These are phyloP conservation scores for Phalacrocorax carbo DNA, from an alignment of 2,113 vertebrate genomes.

Conservation along the genomic window DNA sequence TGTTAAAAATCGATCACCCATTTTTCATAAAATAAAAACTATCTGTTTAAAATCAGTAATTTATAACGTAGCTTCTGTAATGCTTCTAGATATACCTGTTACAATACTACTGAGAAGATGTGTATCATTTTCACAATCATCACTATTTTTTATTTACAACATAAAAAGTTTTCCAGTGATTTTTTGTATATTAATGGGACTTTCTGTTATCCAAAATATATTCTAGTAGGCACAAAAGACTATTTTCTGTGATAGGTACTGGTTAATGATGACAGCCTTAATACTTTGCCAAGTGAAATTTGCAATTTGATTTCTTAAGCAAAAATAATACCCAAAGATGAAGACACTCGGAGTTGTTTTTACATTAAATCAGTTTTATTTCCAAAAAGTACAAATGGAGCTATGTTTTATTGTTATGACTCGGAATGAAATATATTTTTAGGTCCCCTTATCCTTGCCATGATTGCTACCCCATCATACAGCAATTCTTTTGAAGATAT, in stretches of 20 bases:
- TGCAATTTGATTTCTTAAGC: slow-evolving; percentile 54
- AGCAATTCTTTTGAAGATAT: slow-evolving; percentile 62
- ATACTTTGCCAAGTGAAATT: slow-evolving; percentile 32
- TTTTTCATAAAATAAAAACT: background rate
- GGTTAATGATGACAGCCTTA: slow-evolving; percentile 49
- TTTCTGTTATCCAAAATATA: slow-evolving; percentile 32
- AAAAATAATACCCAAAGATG: slow-evolving; percentile 57
- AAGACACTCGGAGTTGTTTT: slow-evolving; percentile 18
- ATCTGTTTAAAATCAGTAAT: slow-evolving; percentile 12
- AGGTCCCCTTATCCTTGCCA: slow-evolving; percentile 29
- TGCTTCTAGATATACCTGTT: background rate
- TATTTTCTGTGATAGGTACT: slow-evolving; percentile 26
- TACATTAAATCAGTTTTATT: slow-evolving; percentile 57
- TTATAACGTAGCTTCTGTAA: background rate
- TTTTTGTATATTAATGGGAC: background rate
- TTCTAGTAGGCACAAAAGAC: slow-evolving; percentile 40
- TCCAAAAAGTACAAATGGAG: slow-evolving; percentile 35
- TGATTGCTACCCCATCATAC: slow-evolving; percentile 34
- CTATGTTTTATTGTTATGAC: slow-evolving; percentile 53
- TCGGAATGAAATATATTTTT: slow-evolving; percentile 49
- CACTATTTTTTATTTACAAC: slow-evolving; percentile 21
- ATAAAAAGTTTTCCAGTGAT: slow-evolving; percentile 2
- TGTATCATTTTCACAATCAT: background rate
- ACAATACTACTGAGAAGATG: background rate
- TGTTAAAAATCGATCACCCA: background rate